Conservation (phyloP, 2,888 invertebrate species). For the Ichneumoninae sp. region DNA sequence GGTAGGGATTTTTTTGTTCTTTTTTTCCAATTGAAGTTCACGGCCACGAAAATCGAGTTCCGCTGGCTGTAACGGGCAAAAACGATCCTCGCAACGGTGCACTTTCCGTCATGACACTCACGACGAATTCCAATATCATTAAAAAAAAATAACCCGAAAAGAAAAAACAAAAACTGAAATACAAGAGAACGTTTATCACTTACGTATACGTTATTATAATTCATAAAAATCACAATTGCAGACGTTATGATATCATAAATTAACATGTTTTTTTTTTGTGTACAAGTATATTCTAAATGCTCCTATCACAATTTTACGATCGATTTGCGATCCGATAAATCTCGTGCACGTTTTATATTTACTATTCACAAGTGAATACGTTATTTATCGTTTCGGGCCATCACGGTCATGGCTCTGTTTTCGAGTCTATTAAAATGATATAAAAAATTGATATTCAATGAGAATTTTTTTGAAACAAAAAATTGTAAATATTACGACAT, state of each 20-base stretch:
- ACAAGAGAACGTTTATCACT: constrained; percentile 30
- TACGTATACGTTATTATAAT: constrained; percentile 57
- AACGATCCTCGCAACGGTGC: constrained; percentile 28
- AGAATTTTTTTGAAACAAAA: constrained; percentile 20
- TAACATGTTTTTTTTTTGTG: constrained; percentile 61
- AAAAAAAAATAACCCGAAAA: constrained; percentile 22
- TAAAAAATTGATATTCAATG: constrained; percentile 27
- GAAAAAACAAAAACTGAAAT: constrained; percentile 19
- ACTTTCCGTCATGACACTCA: background rate
- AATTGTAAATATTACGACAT: constrained; percentile 19
- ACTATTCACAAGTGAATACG: constrained; percentile 66
- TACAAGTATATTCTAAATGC: constrained; percentile 61
- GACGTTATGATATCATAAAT: constrained; percentile 65
- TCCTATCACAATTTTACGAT: constrained; percentile 69
- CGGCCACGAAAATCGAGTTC: constrained; percentile 49
- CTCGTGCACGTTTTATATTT: constrained; percentile 58
- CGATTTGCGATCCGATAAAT: constrained; percentile 61
- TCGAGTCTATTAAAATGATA: constrained; percentile 33
- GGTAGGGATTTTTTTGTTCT: constrained; percentile 31
- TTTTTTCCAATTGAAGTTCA: constrained; percentile 21
- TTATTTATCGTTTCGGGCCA: constrained; percentile 55
- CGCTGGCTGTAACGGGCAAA: constrained; percentile 67
- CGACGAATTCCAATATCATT: constrained; percentile 11
- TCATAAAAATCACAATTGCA: constrained; percentile 68
- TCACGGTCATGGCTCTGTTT: constrained; percentile 22